Evolutionary conservation across 2,888 invertebrate species (phyloP).

Genomic region (Zhuqinia jingwanae): DNA sequence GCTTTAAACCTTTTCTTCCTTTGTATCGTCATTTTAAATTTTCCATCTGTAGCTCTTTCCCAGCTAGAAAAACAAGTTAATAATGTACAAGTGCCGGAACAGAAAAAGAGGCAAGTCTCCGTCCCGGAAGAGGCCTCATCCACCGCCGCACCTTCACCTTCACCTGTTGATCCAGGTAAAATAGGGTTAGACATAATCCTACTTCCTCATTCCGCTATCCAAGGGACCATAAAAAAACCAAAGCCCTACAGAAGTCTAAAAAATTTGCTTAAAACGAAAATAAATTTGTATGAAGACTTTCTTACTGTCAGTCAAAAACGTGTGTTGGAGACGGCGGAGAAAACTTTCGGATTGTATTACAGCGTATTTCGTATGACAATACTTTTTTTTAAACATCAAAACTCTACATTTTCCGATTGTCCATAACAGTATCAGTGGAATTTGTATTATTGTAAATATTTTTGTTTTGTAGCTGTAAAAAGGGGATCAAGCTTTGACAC

Average conservation of each 20-base stretch:
- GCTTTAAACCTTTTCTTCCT: neutral
- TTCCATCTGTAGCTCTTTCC: too few species aligned
- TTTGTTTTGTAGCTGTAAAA: conserved; percentile 49
- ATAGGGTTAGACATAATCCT: neutral
- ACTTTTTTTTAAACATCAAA: too few species aligned
- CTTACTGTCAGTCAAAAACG: neutral
- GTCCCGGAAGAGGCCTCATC: too few species aligned
- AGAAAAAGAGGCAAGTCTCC: too few species aligned
- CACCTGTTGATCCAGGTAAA: neutral
- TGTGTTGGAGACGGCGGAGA: conserved; percentile 35
- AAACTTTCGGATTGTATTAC: conserved; percentile 5
- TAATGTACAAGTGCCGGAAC: too few species aligned
- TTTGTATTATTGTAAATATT: neutral
- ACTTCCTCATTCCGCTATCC: conserved; percentile 5
- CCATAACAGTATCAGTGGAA: too few species aligned
- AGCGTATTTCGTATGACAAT: conserved; percentile 17
- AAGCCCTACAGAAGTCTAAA: conserved; percentile 24
- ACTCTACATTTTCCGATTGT: too few species aligned
- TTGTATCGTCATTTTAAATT: neutral
- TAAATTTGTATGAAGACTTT: conserved; percentile 36
- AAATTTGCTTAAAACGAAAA: conserved; percentile 10
- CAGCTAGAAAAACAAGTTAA: too few species aligned
- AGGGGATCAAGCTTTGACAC: neutral
- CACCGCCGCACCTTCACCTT: too few species aligned
- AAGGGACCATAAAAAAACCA: neutral